phyloP scores from a whole-genome alignment of 2,888 invertebrate genomes.

The Salpingus planirostris region DNA sequence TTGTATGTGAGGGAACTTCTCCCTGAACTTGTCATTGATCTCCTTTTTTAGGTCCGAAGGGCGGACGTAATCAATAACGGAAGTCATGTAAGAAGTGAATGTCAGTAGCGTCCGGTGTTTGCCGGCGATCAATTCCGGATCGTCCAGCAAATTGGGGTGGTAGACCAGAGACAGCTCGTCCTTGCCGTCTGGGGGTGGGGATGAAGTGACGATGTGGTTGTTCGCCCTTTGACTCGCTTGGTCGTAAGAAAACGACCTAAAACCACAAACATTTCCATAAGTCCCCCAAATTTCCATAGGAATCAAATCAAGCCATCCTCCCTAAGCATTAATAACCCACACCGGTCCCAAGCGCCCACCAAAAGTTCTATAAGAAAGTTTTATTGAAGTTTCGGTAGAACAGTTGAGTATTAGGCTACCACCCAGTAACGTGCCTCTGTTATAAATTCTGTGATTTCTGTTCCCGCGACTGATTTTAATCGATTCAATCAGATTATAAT shows the following conservation, averaged over 20 bases:
- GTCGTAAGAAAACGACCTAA: conserved; percentile 68
- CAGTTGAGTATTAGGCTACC: conserved; percentile 3
- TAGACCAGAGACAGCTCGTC: conserved; percentile 49
- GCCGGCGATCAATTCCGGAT: conserved; percentile 84
- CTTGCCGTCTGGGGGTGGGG: conserved; percentile 40
- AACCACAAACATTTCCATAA: no score
- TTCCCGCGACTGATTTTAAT: no score
- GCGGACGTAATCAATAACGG: conserved; percentile 92
- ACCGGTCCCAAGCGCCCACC: neutral
- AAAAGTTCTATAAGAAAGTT: neutral
- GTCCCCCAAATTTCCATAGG: neutral
- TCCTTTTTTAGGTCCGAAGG: conserved; percentile 95
- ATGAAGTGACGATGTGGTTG: conserved; percentile 42
- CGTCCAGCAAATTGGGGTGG: conserved; percentile 83
- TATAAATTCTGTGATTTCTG: no score
- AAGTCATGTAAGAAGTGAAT: conserved; percentile 87
- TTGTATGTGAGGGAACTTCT: conserved; percentile 91
- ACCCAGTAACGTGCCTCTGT: no score
- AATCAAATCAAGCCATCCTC: neutral
- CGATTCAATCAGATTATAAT: no score
- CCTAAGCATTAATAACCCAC: neutral
- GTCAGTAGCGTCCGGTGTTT: conserved; percentile 80
- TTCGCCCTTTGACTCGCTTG: conserved; percentile 47
- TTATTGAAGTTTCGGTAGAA: no score
- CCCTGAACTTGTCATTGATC: conserved; percentile 91